A percentile compares a stretch with the other conserved stretches of the same genome.
phyloP scores from a whole-genome alignment of 2,797 vertebrate species.

The Poeciliopsis infans region DNA sequence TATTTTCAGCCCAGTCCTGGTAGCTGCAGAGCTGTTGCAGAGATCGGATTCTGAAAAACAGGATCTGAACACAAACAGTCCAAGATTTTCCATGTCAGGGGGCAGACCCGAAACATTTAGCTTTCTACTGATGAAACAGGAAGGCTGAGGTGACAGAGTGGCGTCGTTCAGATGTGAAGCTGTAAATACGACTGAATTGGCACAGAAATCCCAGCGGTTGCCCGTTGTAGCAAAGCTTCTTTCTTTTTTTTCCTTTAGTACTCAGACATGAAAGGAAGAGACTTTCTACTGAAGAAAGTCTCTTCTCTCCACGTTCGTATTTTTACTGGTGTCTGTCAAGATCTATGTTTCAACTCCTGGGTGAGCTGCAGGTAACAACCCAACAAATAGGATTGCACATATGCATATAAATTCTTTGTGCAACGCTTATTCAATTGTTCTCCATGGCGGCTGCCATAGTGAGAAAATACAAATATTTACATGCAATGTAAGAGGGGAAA shows the following conservation, averaged over 20 bases:
- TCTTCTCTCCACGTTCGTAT: background rate
- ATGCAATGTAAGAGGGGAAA: background rate
- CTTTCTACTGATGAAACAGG: conserved; percentile 38
- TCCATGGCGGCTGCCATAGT: background rate
- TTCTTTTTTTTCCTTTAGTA: background rate
- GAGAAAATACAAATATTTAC: background rate
- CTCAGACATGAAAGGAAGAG: background rate
- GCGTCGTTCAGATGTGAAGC: conserved; percentile 32
- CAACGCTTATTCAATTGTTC: background rate
- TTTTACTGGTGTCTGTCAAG: background rate
- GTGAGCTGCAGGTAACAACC: background rate
- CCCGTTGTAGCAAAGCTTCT: background rate
- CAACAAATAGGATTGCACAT: background rate
- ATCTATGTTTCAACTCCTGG: background rate
- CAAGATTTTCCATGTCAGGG: conserved; percentile 53
- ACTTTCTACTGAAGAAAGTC: background rate
- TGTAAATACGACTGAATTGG: conserved; percentile 21
- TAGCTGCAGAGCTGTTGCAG: background rate
- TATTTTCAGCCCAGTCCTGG: background rate
- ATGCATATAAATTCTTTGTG: no score
- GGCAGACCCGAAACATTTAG: conserved; percentile 35
- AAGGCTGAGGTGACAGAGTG: conserved; percentile 30
- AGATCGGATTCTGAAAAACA: background rate
- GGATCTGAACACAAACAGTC: conserved; percentile 36
- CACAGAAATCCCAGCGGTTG: background rate